Conservation (phyloP, 2,797 vertebrate genomes). For the Psittacula echo region DNA sequence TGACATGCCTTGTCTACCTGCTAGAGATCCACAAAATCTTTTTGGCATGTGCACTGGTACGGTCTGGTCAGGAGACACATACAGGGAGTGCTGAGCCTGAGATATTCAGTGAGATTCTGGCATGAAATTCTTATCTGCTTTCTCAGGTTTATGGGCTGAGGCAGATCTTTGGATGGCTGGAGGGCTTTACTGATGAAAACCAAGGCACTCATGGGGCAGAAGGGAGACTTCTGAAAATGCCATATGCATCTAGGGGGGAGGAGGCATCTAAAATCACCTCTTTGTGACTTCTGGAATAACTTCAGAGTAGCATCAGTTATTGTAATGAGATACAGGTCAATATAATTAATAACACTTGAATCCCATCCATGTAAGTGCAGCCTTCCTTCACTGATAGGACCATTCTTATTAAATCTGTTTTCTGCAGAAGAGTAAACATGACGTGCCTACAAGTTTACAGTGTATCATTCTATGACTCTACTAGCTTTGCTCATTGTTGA, state of each 20-base stretch:
- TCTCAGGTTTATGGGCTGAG: not conserved
- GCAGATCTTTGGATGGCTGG: not conserved
- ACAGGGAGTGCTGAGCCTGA: not conserved
- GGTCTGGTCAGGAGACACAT: not conserved
- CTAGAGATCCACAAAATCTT: not conserved
- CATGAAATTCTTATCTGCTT: not conserved
- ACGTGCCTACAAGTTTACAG: not conserved
- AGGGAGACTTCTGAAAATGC: not conserved
- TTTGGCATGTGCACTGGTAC: fast-evolving
- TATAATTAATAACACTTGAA: not conserved
- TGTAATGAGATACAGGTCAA: not conserved
- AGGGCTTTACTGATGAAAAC: not conserved
- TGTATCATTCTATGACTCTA: not conserved
- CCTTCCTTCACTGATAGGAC: not conserved
- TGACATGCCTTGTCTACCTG: not conserved
- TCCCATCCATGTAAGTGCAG: not conserved
- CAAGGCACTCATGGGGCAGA: not conserved
- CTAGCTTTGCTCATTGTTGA: not conserved
- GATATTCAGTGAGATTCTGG: not conserved
- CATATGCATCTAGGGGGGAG: not conserved
- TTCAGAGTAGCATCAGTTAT: not conserved
- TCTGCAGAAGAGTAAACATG: not conserved
- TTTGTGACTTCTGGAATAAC: not conserved
- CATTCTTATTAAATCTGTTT: not conserved
- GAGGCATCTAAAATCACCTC: not conserved